phyloP scores from a whole-genome alignment of 2,888 invertebrate species.

The Drosophila aldrichi region DNA sequence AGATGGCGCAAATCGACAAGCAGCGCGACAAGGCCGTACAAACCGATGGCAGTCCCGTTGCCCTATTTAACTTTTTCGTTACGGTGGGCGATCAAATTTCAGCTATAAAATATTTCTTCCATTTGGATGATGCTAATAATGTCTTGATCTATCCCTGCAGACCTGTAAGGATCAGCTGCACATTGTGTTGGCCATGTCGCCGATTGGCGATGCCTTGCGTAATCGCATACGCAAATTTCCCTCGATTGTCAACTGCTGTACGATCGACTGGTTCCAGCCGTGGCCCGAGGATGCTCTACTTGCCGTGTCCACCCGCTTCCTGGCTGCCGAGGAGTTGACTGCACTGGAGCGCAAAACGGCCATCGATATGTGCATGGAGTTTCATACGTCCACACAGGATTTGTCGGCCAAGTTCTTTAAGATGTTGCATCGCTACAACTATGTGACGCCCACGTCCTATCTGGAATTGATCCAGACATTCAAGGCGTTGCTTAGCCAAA shows the following conservation, averaged over 20 bases:
- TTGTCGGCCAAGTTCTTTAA: slow-evolving; percentile 89
- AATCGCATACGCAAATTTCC: slow-evolving; percentile 95
- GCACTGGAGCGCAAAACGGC: slow-evolving; percentile 91
- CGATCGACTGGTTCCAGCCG: slow-evolving; percentile 98
- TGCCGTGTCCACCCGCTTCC: slow-evolving; percentile 94
- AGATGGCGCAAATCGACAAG: slow-evolving; percentile 95
- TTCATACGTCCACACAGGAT: slow-evolving; percentile 93
- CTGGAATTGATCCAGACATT: slow-evolving; percentile 96
- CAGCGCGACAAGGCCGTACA: slow-evolving; percentile 94
- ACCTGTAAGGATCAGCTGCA: slow-evolving; percentile 96
- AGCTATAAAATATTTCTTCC: no score
- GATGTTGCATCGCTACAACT: slow-evolving; percentile 91
- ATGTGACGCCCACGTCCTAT: slow-evolving; percentile 97
- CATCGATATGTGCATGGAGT: slow-evolving; percentile 95
- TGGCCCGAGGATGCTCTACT: slow-evolving; percentile 97
- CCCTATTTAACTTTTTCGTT: slow-evolving; percentile 96
- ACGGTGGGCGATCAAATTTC: slow-evolving; percentile 64
- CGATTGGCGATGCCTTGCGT: slow-evolving; percentile 93
- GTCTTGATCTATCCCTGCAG: slow-evolving; percentile 82
- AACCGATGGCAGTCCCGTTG: slow-evolving; percentile 96
- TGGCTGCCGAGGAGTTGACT: slow-evolving; percentile 92
- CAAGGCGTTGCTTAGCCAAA: slow-evolving; percentile 90
- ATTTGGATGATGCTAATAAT: background rate
- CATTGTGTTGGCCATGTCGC: slow-evolving; percentile 95
- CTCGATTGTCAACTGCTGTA: slow-evolving; percentile 96